phyloP scores from a whole-genome alignment of 2,797 vertebrate species.

The Falco biarmicus region DNA sequence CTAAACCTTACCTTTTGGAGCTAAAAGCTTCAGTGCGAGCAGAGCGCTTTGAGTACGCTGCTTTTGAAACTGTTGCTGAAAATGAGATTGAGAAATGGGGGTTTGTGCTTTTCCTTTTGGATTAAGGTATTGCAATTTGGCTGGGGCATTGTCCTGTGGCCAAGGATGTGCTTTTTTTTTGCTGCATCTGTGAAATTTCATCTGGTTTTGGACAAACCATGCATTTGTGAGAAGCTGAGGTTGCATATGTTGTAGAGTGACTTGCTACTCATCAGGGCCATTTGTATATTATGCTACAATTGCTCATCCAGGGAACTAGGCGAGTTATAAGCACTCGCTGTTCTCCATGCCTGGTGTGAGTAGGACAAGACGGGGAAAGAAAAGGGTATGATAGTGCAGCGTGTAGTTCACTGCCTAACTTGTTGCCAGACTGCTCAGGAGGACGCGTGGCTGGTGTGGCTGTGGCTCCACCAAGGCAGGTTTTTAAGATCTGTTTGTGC shows the following conservation, averaged over 20 bases:
- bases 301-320: neutral
- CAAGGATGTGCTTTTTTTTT: neutral
- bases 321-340: neutral
- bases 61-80: neutral
- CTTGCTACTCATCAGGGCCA: neutral
- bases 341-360: neutral
- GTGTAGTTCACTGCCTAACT: neutral
- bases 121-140: neutral
- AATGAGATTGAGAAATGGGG: neutral
- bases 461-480: neutral
- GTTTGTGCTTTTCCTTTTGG: neutral
- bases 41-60: neutral
- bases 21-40: neutral
- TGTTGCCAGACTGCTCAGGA: neutral
- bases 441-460: accelerated
- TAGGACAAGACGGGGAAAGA: neutral
- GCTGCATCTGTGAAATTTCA: neutral
- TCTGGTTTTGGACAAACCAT: neutral
- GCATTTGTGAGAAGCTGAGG: neutral
- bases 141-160: neutral
- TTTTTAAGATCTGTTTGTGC: neutral
- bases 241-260: neutral
- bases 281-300: neutral
- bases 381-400: neutral
- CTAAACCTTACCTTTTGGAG: neutral